Evolutionary conservation across 2,888 invertebrate species (phyloP).

Genomic region (Cyclophora punctaria): DNA sequence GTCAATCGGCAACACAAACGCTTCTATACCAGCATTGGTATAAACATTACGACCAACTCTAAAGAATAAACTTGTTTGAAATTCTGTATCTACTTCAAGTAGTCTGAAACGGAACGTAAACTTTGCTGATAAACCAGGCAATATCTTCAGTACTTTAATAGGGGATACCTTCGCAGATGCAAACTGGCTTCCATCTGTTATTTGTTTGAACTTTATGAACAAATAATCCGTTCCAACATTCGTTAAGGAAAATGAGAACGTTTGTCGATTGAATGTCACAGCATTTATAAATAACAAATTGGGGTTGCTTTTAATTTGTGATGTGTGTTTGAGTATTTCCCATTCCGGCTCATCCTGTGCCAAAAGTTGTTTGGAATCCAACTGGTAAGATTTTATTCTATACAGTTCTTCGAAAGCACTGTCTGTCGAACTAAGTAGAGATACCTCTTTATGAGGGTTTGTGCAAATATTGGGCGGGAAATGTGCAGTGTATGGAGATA

Average conservation of each 20-base stretch:
- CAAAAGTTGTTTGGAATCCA: conserved; percentile 2
- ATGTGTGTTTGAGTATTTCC: conserved; percentile 23
- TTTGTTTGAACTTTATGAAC: conserved; percentile 37
- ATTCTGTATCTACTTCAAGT: conserved; percentile 25
- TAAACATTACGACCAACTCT: conserved; percentile 35
- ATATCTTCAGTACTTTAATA: conserved; percentile 34
- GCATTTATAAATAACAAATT: conserved; percentile 30
- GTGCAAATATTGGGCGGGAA: conserved; percentile 34
- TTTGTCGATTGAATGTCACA: conserved; percentile 28
- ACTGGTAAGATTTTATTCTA: conserved; percentile 2
- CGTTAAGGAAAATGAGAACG: conserved; percentile 37
- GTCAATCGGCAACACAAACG: conserved; percentile 40
- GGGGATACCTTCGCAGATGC: conserved; percentile 34
- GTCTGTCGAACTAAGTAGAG: conserved; percentile 30
- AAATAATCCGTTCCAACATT: conserved; percentile 38
- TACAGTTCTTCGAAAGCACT: conserved; percentile 19
- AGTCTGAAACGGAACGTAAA: conserved; percentile 42
- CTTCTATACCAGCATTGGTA: conserved; percentile 24
- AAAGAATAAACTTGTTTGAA: conserved; percentile 39
- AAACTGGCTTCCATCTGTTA: conserved; percentile 38
- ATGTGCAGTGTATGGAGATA: conserved; percentile 5
- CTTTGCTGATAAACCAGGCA: conserved; percentile 40
- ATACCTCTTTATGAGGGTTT: conserved; percentile 44
- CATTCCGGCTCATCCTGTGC: conserved; percentile 21
- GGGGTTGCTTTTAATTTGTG: conserved; percentile 33